These are phyloP conservation scores for Sula dactylatra DNA, from an alignment of 2,113 vertebrate species.

Conservation along the genomic window DNA sequence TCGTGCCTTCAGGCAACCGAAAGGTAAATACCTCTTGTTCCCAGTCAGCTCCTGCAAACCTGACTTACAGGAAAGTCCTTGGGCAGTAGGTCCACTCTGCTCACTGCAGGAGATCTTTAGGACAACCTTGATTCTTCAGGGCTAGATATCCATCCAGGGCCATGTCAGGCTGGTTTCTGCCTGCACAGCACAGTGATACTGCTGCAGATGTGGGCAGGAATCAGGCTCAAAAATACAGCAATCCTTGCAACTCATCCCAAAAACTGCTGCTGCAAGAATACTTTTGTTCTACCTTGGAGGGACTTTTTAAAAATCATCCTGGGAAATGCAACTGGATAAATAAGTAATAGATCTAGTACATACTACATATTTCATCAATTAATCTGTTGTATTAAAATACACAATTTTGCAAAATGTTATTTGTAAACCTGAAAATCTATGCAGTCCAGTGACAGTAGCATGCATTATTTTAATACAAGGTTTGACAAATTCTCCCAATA, in stretches of 20 bases:
- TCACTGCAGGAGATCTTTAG: neutral
- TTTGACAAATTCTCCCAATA: neutral
- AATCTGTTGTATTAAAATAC: neutral
- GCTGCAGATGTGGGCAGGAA: neutral
- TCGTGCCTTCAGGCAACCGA: neutral
- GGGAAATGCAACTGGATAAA: neutral
- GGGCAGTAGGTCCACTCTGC: fast-evolving
- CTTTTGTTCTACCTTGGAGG: neutral
- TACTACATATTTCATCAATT: neutral
- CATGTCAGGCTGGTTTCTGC: neutral
- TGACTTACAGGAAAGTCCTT: neutral
- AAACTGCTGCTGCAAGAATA: neutral
- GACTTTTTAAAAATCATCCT: neutral
- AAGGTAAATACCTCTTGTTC: neutral
- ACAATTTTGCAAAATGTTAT: neutral
- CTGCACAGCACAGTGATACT: neutral
- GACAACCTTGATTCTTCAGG: neutral
- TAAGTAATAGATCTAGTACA: neutral
- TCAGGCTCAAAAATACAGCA: neutral
- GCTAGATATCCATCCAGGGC: neutral
- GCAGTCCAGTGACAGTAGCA: neutral
- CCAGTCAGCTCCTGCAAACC: neutral
- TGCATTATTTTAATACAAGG: neutral
- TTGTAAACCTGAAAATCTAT: neutral
- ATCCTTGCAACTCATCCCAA: neutral